These are phyloP conservation scores for Rhinoraja longicauda DNA, from an alignment of 2,797 vertebrate genomes.

Conservation along the genomic window DNA sequence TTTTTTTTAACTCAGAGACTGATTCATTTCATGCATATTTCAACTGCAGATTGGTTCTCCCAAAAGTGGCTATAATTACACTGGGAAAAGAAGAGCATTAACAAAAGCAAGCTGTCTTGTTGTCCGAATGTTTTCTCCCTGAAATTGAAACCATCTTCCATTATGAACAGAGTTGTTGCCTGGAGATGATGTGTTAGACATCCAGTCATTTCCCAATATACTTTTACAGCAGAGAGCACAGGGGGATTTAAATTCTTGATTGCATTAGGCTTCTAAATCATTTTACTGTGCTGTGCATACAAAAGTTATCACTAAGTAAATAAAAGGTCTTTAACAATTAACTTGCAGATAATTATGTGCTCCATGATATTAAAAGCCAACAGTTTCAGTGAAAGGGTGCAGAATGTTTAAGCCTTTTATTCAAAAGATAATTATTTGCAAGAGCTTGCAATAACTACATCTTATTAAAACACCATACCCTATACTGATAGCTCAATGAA, in stretches of 20 bases:
- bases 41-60: not conserved
- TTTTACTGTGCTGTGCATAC: not conserved
- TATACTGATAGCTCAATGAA: not conserved
- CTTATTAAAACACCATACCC: not conserved
- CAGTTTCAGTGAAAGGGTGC: not conserved
- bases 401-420: not conserved
- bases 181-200: not conserved
- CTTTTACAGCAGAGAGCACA: not conserved
- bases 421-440: not conserved
- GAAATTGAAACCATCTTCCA: not conserved
- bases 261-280: not conserved
- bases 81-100: too few species aligned
- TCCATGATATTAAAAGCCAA: not conserved
- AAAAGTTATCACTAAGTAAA: not conserved
- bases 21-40: not conserved
- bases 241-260: not conserved
- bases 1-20: too few species aligned
- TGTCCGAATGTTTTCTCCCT: not conserved
- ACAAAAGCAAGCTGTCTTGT: not conserved
- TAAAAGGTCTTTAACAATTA: not conserved
- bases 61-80: not conserved
- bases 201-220: not conserved
- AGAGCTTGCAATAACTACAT: not conserved
- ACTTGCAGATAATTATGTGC: not conserved
- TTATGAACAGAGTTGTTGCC: not conserved